phyloP scores from a whole-genome alignment of 2,113 vertebrate species.

The Saguinus midas region DNA sequence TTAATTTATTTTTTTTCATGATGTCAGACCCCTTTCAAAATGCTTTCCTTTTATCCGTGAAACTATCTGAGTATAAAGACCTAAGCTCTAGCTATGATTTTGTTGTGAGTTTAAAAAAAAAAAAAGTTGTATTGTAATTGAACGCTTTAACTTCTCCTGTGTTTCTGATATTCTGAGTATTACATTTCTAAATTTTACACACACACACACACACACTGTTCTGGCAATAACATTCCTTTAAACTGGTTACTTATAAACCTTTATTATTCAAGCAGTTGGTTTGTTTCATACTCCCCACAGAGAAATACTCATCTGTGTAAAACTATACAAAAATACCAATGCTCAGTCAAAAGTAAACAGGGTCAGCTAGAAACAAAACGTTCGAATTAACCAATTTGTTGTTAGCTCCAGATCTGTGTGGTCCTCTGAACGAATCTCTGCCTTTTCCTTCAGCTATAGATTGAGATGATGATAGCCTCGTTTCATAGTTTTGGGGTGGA shows the following conservation, averaged over 20 bases:
- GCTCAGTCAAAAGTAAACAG: not conserved
- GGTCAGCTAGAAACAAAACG: not conserved
- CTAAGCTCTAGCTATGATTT: slow-evolving; percentile 24
- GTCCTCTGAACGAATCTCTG: not conserved
- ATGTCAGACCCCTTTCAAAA: slow-evolving; percentile 22
- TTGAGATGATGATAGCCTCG: not conserved
- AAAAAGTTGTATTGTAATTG: not conserved
- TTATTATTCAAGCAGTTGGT: slow-evolving; percentile 19
- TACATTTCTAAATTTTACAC: not conserved
- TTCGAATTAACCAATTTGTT: not conserved
- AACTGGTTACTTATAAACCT: not conserved
- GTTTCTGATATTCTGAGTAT: slow-evolving; percentile 25
- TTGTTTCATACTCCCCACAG: not conserved
- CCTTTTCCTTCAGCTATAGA: not conserved
- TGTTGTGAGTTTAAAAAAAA: slow-evolving; percentile 13
- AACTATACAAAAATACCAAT: not conserved
- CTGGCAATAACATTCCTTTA: slow-evolving; percentile 26
- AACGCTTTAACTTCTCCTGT: not conserved
- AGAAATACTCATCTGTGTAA: slow-evolving; percentile 32
- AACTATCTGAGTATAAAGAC: not conserved
- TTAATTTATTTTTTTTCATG: not conserved
- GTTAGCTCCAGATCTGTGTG: slow-evolving; percentile 7
- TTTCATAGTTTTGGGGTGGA: not conserved
- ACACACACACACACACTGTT: not conserved
- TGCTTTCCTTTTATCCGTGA: slow-evolving; percentile 35